Evolutionary conservation across 53 echinoderm and acorn worm species (phyloP).

Genomic region (Echinometra lucunter): DNA sequence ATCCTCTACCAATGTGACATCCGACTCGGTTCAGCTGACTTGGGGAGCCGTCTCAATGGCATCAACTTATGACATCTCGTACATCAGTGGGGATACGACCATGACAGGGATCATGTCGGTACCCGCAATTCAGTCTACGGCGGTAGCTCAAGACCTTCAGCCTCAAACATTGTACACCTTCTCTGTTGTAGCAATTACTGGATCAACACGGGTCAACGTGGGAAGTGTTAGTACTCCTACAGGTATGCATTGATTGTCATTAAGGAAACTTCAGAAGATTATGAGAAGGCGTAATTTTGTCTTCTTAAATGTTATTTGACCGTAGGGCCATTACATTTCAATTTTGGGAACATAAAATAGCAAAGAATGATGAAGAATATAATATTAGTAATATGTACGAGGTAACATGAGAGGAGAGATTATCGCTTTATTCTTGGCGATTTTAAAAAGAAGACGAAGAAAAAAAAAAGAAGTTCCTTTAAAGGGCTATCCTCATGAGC

Average conservation of each 20-base stretch:
- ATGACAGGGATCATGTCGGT: background rate
- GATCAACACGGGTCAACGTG: background rate
- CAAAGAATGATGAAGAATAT: no score
- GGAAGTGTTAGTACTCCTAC: slow-evolving; percentile 23
- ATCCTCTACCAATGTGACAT: background rate
- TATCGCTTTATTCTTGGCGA: no score
- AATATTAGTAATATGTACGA: no score
- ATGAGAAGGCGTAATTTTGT: background rate
- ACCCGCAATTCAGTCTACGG: background rate
- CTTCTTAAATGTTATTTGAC: no score
- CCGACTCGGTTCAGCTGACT: slow-evolving; percentile 25
- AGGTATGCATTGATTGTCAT: background rate
- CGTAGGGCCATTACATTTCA: no score
- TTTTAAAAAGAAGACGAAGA: no score
- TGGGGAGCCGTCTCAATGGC: background rate
- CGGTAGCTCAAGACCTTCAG: background rate
- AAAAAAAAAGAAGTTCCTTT: no score
- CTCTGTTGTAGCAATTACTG: background rate
- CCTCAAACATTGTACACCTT: slow-evolving; percentile 33
- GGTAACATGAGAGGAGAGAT: no score
- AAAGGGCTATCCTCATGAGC: no score
- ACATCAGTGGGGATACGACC: background rate
- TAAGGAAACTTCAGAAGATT: background rate
- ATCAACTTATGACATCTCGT: background rate
- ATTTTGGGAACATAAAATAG: no score